Base-by-base conservation (phyloP, 2,797 vertebrate genomes). In the Peromyscus melanophrys region DNA sequence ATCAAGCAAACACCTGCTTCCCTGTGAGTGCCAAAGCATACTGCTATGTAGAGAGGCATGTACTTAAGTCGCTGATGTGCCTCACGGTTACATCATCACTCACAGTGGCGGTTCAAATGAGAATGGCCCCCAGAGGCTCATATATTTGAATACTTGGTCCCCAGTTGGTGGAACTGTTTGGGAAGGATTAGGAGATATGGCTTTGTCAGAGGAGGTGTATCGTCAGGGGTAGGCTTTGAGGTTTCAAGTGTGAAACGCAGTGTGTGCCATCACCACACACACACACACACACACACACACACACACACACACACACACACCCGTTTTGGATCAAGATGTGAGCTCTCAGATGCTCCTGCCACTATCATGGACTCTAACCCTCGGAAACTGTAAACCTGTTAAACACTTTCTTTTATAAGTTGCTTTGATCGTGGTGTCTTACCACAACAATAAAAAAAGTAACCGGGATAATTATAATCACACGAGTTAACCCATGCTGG, bases 11-110 rank as follows among this genome's bases (percentile, higher is more conserved):
- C 0, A 29, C 52, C 76, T 27, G 3, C 78, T 4, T 43, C 19
- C 49, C 59, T 0, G 37, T 1, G 52, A 73, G 46, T 2, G 19
- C n/a, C 65, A 43, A 8, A 67, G 21, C 2, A 1, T 4, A 40
- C 65, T 6, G 9, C 59, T 1, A 17, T 4, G 10, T 52, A 49
- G 81, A n/a, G 17, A 76, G 17, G 43, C 16, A 0, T 10, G 8
- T 2, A 0, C 6, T 4, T 2, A 11, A 49, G 23, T 25, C 88
- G 78, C 31, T 8, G 4, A 8, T 0, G 5, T 40, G 37, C 49
- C 76, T 81, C 0, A 49, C 43, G 46, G 29, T 78, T 75, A 73
- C 1, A 0, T 49, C 17, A 19, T 12, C 10, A 3, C 16, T 55
- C 46, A 4, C 34, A 16, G 21, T n/a, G 31, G 63, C 27, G 31